Evolutionary conservation across 2,113 vertebrate genomes (phyloP), one percentile per base, ranked within the genome.

Genomic region (Pavo muticus): DNA sequence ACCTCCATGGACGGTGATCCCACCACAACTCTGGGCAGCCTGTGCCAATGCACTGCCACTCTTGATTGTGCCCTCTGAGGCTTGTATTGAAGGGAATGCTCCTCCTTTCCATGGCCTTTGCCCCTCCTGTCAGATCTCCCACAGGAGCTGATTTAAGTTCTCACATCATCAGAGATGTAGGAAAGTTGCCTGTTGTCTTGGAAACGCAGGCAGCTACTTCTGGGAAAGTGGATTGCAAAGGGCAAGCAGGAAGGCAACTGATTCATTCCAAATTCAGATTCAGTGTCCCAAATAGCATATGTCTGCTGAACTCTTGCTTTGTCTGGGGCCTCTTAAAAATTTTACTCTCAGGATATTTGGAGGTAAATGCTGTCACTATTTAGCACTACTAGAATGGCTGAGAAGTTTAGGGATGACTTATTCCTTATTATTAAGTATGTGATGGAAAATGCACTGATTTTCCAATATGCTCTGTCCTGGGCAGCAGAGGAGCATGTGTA

Each of bases 161-260:
- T 87, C 52, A 44, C 5, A 25, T 63, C 0, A 13, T 70, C 67
- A 94, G 60, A 48, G 75, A 94, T 44, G 52, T 24, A 67, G 84
- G 89, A 61, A 73, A 85, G 45, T 87, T 94, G 87, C 82, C 93
- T 95, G 59, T 68, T 68, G 32, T 80, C 78, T 95, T 94, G 75
- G 87, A 94, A 93, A 71, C 60, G 50, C 56, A 86, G 60, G 60
- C 78, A 80, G 72, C 64, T 84, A 44, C 79, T 96, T 95, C 68
- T 93, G 91, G 81, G 90, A 89, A 95, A 83, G 82, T 0, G 25
- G 39, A 77, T 64, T 61, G 84, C 80, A 88, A 54, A 87, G 37
- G 74, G 37, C 91, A 93, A 91, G 91, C 81, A 91, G 87, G 81
- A 94, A 94, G 74, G 91, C 8, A 5, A 75, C 78, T 86, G 56